Conservation (phyloP, 2,888 invertebrate genomes). For the Seladonia tumulorum region DNA sequence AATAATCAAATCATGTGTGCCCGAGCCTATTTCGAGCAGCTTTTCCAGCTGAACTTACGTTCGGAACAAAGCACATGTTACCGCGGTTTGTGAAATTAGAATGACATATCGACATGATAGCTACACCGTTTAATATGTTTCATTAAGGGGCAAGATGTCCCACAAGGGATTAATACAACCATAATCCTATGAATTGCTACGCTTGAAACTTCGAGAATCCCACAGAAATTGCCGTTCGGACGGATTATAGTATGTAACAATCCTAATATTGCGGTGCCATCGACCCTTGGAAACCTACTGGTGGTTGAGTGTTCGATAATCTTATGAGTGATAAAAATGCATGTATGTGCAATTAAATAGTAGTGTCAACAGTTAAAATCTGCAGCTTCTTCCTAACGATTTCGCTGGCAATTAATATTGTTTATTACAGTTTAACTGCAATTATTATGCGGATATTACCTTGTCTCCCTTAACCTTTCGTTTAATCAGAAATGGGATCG, state of each 20-base stretch:
- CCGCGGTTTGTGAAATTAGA: background rate
- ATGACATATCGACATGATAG: slow-evolving; percentile 11
- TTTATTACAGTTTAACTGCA: too few species aligned
- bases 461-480: too few species aligned
- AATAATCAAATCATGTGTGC: too few species aligned
- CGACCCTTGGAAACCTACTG: background rate
- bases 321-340: background rate
- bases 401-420: too few species aligned
- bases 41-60: too few species aligned
- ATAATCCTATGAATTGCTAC: slow-evolving; percentile 52
- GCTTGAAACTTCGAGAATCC: slow-evolving; percentile 51
- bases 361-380: too few species aligned
- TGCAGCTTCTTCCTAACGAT: too few species aligned
- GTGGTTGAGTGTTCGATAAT: background rate
- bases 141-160: slow-evolving; percentile 27
- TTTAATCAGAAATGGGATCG: too few species aligned
- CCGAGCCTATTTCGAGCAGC: too few species aligned
- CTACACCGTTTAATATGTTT: slow-evolving; percentile 16
- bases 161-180: slow-evolving; percentile 34
- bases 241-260: slow-evolving; percentile 42
- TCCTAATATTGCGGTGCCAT: slow-evolving; percentile 18
- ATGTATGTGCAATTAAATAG: background rate
- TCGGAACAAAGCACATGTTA: background rate
- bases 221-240: slow-evolving; percentile 30
- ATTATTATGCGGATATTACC: too few species aligned